Base-by-base conservation (phyloP, 2,113 vertebrate species). In the Trogon melanurus region DNA sequence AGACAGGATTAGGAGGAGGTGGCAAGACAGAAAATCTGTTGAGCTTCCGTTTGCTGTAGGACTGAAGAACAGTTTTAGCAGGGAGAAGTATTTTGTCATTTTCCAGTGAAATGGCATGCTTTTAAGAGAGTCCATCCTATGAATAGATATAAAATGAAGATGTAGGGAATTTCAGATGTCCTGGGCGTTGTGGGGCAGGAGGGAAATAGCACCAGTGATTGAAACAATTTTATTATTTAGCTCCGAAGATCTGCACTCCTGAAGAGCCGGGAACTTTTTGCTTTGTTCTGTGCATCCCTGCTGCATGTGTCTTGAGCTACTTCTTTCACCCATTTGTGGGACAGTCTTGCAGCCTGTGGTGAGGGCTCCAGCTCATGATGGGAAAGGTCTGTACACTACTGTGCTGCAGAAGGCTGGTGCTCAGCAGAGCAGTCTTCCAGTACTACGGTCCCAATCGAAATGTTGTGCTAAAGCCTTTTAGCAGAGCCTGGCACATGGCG, bases 261-360 rank as follows among this genome's bases (percentile, higher is more conserved):
- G 22, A 67, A 47, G 38, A 72, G 27, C 18, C 22, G 17, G 36
- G 17, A 58, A n/a, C 29, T 11, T 27, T 61, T 70, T 66, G 30
- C 9, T 56, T 80, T 70, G 38, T 67, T 62, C 27, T 48, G 18
- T 25, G 12, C 50, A 36, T 65, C 54, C 51, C n/a, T 44, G 13
- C 30, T 62, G 47, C 32, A 7, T 32, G 9, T 47, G 23, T 54
- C 65, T 66, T 34, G 25, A 87, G n/a, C 41, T 5, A 0, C 13
- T 66, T 36, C 27, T 84, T 51, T 58, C 0, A 0, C 29, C 29
- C 3, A 2, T 6, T 7, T 44, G 53, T 34, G 32, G 47, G 41
- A 27, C 25, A 41, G 21, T 51, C 47, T 22, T 34, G 26, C 26
- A 79, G 65, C 27, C 60, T 45, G 38, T n/a, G 36, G 7, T 23